These are phyloP conservation scores for Alectoris magna DNA, from an alignment of 2,797 vertebrate genomes.

Conservation along the genomic window DNA sequence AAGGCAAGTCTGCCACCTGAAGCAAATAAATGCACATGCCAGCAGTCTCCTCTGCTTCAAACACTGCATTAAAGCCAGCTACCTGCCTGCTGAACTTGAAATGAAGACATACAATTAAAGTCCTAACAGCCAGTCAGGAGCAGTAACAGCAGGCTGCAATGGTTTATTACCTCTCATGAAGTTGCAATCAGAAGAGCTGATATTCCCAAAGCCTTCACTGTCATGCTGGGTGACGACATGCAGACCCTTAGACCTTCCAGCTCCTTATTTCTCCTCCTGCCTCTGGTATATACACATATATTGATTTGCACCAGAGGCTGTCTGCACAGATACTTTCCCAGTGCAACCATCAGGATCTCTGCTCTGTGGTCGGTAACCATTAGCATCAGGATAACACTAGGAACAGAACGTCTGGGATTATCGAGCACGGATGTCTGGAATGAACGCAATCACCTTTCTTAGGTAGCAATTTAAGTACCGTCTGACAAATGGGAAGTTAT, in stretches of 20 bases:
- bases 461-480: neutral
- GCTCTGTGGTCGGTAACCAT: neutral
- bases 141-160: neutral
- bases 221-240: neutral
- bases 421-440: neutral
- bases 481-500: neutral
- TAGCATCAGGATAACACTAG: neutral
- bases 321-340: neutral
- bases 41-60: neutral
- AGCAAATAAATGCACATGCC: neutral
- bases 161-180: neutral
- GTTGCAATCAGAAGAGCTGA: neutral
- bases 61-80: neutral
- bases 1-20: conserved; percentile 11
- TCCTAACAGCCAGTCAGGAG: neutral
- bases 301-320: neutral
- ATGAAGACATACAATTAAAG: neutral
- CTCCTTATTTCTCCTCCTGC: neutral
- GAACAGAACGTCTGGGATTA: neutral
- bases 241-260: neutral
- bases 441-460: neutral
- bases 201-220: neutral
- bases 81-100: neutral
- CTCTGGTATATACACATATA: accelerated
- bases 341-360: neutral